Conservation (phyloP, 2,113 vertebrate genomes). For the Progne subis region DNA sequence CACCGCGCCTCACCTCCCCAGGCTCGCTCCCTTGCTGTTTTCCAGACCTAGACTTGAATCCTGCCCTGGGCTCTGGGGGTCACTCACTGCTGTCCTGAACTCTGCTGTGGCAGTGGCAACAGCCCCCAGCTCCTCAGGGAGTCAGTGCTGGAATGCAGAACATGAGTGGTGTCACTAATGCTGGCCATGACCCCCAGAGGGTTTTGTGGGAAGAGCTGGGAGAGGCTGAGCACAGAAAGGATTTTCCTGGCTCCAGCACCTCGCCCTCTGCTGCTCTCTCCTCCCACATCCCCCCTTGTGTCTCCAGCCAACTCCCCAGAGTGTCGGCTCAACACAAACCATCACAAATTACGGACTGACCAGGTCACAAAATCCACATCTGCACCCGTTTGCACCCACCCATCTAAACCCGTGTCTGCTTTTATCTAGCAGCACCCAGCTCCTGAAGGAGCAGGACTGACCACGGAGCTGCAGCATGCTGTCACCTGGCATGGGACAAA, state of each 20-base stretch:
- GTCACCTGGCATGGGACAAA: background rate
- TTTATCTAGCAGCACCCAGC: background rate
- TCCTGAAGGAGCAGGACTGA: background rate
- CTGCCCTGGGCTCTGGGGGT: background rate
- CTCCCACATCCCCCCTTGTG: background rate
- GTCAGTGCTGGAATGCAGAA: background rate
- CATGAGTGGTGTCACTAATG: background rate
- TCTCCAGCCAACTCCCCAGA: background rate
- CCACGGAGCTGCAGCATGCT: fast-evolving
- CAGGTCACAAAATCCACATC: background rate
- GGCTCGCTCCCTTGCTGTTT: background rate
- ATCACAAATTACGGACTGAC: background rate
- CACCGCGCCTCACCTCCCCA: background rate
- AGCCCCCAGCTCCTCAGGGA: background rate
- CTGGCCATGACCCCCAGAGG: background rate
- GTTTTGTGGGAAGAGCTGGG: background rate
- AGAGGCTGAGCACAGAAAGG: background rate
- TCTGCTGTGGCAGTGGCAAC: background rate
- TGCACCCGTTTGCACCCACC: no score
- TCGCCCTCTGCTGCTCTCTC: background rate
- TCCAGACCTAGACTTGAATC: background rate
- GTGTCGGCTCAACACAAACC: background rate
- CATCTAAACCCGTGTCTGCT: background rate
- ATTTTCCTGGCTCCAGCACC: background rate
- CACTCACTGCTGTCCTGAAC: background rate